Percentiles rank a stretch among this genome's conserved stretches.
These are phyloP conservation scores for Urosaurus nigricauda DNA, from an alignment of 2,797 vertebrate genomes.

Conservation along the genomic window DNA sequence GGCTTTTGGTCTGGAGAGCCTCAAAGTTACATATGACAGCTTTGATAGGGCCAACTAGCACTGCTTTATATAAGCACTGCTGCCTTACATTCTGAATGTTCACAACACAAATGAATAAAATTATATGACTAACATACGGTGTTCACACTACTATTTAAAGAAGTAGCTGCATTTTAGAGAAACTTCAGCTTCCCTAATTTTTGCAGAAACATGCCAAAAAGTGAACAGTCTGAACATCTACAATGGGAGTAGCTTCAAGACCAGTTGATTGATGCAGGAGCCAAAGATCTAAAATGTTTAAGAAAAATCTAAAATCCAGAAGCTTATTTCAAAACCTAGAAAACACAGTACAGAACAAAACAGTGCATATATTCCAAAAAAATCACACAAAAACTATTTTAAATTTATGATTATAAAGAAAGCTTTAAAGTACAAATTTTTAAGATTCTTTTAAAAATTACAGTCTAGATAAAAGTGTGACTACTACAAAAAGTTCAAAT, in stretches of 20 bases:
- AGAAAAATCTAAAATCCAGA: background rate
- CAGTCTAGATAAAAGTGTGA: background rate
- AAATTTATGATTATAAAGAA: background rate
- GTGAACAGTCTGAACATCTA: no score
- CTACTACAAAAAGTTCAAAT: background rate
- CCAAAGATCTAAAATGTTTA: background rate
- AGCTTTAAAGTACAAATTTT: no score
- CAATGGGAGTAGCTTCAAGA: no score
- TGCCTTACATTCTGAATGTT: no score
- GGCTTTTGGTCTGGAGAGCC: background rate
- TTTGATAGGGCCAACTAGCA: background rate
- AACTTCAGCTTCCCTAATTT: background rate
- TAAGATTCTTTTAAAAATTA: background rate
- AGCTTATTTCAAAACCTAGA: no score
- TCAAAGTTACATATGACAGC: background rate
- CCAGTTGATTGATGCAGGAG: no score
- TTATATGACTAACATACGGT: no score
- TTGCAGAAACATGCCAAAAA: background rate
- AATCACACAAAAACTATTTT: background rate
- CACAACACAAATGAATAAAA: no score
- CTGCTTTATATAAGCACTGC: background rate
- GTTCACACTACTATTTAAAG: background rate
- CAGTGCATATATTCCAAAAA: background rate
- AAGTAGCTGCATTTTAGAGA: background rate
- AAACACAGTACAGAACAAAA: background rate